These are phyloP conservation scores for Setipinna tenuifilis DNA, from an alignment of 2,797 vertebrate genomes.

Conservation along the genomic window DNA sequence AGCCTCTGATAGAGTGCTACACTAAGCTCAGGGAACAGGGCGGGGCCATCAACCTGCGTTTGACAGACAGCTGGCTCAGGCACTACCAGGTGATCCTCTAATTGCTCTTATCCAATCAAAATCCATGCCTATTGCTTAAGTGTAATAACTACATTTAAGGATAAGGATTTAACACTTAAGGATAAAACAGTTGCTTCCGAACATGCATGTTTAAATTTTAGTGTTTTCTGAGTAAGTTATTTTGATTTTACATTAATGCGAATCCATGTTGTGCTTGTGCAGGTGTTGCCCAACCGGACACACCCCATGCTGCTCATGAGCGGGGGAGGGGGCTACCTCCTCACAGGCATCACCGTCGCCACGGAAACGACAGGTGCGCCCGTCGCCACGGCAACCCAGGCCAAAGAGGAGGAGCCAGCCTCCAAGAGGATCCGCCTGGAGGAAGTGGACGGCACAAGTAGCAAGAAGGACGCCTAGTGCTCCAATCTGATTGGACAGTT, in stretches of 20 bases:
- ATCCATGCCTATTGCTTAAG: not conserved
- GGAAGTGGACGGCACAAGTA: conserved; percentile 62
- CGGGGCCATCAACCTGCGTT: conserved; percentile 84
- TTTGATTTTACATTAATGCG: no score
- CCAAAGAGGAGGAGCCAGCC: conserved; percentile 75
- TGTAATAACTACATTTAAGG: not conserved
- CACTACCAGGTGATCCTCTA: conserved; percentile 88
- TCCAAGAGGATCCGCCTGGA: conserved; percentile 85
- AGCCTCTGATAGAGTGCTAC: conserved; percentile 94
- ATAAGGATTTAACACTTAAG: not conserved
- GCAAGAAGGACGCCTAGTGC: conserved; percentile 28
- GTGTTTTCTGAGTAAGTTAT: no score
- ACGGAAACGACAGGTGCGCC: conserved; percentile 51
- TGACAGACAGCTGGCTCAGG: conserved; percentile 94
- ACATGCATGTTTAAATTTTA: no score
- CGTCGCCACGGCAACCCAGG: conserved; percentile 50
- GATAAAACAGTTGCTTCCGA: not conserved
- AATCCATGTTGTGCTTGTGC: conserved; percentile 3
- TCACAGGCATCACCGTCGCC: conserved; percentile 88
- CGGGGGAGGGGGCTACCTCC: conserved; percentile 90
- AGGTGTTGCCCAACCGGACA: conserved; percentile 95
- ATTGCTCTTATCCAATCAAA: not conserved
- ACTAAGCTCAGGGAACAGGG: conserved; percentile 91
- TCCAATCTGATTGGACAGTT: not conserved
- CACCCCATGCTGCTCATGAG: conserved; percentile 94